These are phyloP conservation scores for Anthonomus grandis DNA, from an alignment of 1,140 invertebrate genomes.

Conservation along the genomic window DNA sequence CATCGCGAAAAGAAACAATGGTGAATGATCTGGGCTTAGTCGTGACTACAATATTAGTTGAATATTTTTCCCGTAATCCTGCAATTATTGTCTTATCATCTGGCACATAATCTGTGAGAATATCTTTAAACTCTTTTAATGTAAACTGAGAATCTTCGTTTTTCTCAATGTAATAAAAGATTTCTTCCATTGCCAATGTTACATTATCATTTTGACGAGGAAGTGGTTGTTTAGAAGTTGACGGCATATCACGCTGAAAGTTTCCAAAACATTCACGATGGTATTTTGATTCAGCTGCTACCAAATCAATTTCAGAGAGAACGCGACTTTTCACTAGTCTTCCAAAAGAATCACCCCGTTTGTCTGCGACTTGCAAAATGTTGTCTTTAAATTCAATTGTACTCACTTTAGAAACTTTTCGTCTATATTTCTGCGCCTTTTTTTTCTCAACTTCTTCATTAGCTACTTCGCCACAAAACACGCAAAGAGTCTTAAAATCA, in stretches of 20 bases:
- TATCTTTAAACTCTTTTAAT: slow-evolving; percentile 1
- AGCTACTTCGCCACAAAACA: slow-evolving; percentile 1
- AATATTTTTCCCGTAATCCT: not conserved
- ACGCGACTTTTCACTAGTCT: not conserved
- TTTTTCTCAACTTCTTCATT: not conserved
- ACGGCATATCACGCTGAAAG: not conserved
- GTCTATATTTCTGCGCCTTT: not conserved
- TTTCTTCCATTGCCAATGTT: not conserved
- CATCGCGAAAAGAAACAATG: slow-evolving; percentile 3
- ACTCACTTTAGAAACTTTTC: not conserved
- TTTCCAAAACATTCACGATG: not conserved
- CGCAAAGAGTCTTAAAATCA: not conserved
- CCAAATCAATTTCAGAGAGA: slow-evolving; percentile 7
- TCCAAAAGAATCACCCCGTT: not conserved
- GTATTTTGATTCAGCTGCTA: not conserved
- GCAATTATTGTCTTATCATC: not conserved
- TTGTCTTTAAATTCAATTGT: too few species aligned
- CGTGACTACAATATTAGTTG: not conserved
- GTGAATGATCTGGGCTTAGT: not conserved
- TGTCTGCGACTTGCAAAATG: not conserved
- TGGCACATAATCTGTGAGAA: not conserved
- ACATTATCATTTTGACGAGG: not conserved
- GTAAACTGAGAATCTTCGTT: slow-evolving; percentile 2
- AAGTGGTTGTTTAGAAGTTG: not conserved
- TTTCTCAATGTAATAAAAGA: too few species aligned